Conservation (phyloP, 2,888 invertebrate genomes). For the Acleris laterana region DNA sequence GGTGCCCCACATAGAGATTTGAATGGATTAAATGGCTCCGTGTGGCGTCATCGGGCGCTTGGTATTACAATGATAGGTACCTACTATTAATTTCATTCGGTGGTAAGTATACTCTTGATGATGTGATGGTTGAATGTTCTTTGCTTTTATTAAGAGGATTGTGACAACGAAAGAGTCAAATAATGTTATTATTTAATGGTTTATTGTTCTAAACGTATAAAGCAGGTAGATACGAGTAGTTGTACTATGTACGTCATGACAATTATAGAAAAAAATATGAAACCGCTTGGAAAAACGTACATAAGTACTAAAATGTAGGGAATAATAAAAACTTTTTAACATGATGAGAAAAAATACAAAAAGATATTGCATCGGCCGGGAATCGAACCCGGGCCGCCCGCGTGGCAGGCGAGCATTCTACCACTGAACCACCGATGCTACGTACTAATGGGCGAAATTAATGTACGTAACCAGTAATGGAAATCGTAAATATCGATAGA, state of each 20-base stretch:
- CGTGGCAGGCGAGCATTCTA: slow-evolving; percentile 74
- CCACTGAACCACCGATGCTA: slow-evolving; percentile 45
- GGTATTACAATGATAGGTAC: background rate
- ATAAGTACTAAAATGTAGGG: too few relatives aligned
- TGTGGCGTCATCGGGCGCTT: background rate
- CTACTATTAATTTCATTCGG: background rate
- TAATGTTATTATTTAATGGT: too few relatives aligned
- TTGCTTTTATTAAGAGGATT: too few relatives aligned
- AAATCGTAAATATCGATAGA: too few relatives aligned
- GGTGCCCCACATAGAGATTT: background rate
- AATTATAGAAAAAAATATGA: too few relatives aligned
- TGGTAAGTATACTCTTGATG: background rate
- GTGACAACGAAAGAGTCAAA: too few relatives aligned
- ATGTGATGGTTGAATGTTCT: too few relatives aligned
- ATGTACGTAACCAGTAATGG: background rate
- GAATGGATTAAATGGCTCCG: background rate
- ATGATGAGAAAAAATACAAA: background rate
- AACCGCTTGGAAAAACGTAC: too few relatives aligned
- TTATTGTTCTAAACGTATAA: too few relatives aligned
- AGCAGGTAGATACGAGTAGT: too few relatives aligned
- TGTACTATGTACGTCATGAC: too few relatives aligned
- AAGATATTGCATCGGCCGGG: slow-evolving; percentile 64
- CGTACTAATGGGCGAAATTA: fast-evolving
- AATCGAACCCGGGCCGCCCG: slow-evolving; percentile 82
- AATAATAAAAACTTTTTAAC: too few relatives aligned